Base-by-base conservation (phyloP, 2,113 vertebrate species). In the Lophochroa leadbeateri region DNA sequence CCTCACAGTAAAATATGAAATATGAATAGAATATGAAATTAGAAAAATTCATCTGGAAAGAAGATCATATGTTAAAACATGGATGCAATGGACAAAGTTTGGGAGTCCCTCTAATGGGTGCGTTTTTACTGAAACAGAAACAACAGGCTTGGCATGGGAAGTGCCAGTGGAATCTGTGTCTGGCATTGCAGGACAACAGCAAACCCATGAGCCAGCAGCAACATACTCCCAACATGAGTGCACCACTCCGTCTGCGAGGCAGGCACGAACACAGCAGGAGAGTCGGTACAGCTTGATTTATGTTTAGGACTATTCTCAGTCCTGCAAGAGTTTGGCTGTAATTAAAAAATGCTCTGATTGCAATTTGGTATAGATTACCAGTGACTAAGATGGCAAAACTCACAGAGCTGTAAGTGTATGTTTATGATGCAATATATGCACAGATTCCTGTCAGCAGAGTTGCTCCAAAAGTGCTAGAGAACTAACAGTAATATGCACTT, bases 171-270 rank as follows among this genome's bases (percentile, higher is more conserved):
- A n/a, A 13, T 25, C 11, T 70, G 10, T 20, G 27, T 43, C 47
- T 1, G 1, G 17, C 20, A 21, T 43, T n/a, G 31, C 37, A 50
- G 6, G 68, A 61, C 15, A 88, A 37, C 46, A 60, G 31, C 37
- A 46, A 55, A 71, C 9, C 10, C 1, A 1, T 6, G 43, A 64
- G 3, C 4, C 29, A 55, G 61, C 11, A 76, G 64, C 10, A 39
- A n/a, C 0, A 0, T 0, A 0, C 29, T 71, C 29, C 13, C 13
- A 7, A 27, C 3, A 1, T 7, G 9, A 37, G 6, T 6, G 17
- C 31, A 50, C 17, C 0, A 0, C 27, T 70, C 55, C 7, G 1
- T 37, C 2, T 2, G 57, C 33, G 55, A 31, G 27, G 63, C 33
- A 69, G 27, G 11, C 27, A 47, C 0, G 0, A 31, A 8, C 68